Base-by-base conservation (phyloP, 2,888 invertebrate species). In the Machimus rusticus region DNA sequence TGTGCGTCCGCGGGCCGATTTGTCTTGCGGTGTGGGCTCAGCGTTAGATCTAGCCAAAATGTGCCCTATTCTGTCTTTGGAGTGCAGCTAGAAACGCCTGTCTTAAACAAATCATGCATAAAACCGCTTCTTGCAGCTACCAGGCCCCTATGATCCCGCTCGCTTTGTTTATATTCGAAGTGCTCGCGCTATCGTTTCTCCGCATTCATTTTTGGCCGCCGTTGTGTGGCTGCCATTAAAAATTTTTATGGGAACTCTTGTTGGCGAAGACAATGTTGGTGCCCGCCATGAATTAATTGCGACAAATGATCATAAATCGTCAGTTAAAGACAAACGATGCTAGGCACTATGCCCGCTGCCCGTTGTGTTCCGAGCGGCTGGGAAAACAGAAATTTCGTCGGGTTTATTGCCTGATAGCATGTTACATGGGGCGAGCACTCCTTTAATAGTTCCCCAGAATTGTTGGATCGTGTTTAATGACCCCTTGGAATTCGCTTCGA, bases 261-360 rank as follows among this genome's bases (percentile, higher is more conserved):
- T 79, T 51, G 78, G 28, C 37, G 66, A 79, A 57, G 57, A 79
- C 39, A 86, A 86, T 79, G 78, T 86, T 79, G 57, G 37, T 55
- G 66, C 78, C 43, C 77, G 86, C 78, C 78, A 55, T 86, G 86
- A 78, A 86, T 86, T 86, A 86, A 86, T 86, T 86, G 86, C 86
- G 66, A 86, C 78, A 86, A 86, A 86, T 86, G 86, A 86, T 79
- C 86, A 86, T 86, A 86, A 86, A 86, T 86, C 78, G 86, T 86
- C 86, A 57, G 57, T 66, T 79, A 57, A 86, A 86, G 86, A 86
- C 86, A 86, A 86, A 86, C 78, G 86, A 78, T 79, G 55, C 57
- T 79, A 66, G 66, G 28, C 66, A 66, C 66, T 66, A 66, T 66
- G 66, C 66, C 66, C 66, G 66, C 28, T 66, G 39, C 46, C 12